A percentile compares a stretch with the other conserved stretches of the same genome.
These are phyloP conservation scores for Dascyllus trimaculatus DNA, from an alignment of 2,113 vertebrate genomes.

Conservation along the genomic window DNA sequence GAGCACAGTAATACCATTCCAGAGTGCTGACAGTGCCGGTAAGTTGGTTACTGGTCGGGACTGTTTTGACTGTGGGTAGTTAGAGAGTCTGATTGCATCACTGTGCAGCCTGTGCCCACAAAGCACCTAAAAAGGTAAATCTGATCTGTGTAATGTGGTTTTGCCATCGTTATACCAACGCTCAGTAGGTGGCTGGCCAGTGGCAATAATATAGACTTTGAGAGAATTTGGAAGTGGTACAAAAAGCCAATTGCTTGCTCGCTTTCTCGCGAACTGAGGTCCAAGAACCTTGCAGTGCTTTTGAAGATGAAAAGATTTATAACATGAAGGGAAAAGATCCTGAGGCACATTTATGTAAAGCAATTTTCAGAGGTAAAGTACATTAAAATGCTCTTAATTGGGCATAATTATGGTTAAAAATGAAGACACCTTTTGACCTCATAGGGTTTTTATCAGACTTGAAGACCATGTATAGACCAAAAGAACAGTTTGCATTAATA, in stretches of 20 bases:
- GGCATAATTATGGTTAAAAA: conserved; percentile 12
- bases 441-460: background rate
- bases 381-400: conserved; percentile 22
- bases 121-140: conserved; percentile 24
- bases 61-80: conserved; percentile 30
- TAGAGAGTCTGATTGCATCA: conserved; percentile 31
- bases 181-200: background rate
- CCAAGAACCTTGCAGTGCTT: conserved; percentile 11
- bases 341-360: conserved; percentile 39
- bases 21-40: conserved; percentile 17
- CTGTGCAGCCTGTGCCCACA: conserved; percentile 9
- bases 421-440: conserved; percentile 1
- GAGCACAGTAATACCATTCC: conserved; percentile 51
- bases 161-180: background rate
- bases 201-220: background rate
- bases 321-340: conserved; percentile 18
- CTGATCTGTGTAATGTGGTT: conserved; percentile 18
- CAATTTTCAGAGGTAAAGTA: background rate
- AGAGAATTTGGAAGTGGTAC: background rate
- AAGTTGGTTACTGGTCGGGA: conserved; percentile 30
- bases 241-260: background rate
- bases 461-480: background rate
- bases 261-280: background rate
- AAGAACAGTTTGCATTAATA: background rate
- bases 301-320: conserved; percentile 57